These are phyloP conservation scores for Escarpia spicata DNA, from an alignment of 2,888 invertebrate genomes.

Conservation along the genomic window DNA sequence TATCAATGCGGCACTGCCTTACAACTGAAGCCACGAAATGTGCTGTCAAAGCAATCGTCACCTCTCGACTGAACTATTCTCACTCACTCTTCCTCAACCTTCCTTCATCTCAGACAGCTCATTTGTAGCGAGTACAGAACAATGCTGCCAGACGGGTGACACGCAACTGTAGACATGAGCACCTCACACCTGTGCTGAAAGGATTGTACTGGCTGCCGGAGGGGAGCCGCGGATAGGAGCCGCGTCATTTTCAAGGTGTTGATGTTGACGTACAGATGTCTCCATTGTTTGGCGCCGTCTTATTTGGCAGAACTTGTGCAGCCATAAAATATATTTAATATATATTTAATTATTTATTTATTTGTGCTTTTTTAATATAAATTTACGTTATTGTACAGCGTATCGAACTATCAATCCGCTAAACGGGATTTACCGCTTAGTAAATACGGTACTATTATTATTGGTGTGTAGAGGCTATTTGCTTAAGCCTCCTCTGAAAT, in stretches of 20 bases:
- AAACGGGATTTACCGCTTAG: too few relatives aligned
- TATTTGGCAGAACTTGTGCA: too few relatives aligned
- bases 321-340: too few relatives aligned
- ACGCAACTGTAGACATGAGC: neutral
- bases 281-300: too few relatives aligned
- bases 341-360: too few relatives aligned
- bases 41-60: constrained; percentile 32
- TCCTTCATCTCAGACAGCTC: neutral
- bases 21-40: neutral
- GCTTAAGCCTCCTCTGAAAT: too few relatives aligned
- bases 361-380: too few relatives aligned
- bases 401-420: too few relatives aligned
- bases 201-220: neutral
- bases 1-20: constrained; percentile 35
- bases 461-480: too few relatives aligned
- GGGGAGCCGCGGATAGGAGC: neutral
- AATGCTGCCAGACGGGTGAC: neutral
- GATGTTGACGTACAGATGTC: too few relatives aligned
- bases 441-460: too few relatives aligned
- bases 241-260: neutral
- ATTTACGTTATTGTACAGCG: too few relatives aligned
- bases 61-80: constrained; percentile 37
- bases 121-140: neutral
- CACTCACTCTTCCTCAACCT: constrained; percentile 28
- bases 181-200: neutral